Evolutionary conservation across 2,113 vertebrate species (phyloP), one percentile per base, ranked within the genome.

Genomic region (Terrapene triunguis): DNA sequence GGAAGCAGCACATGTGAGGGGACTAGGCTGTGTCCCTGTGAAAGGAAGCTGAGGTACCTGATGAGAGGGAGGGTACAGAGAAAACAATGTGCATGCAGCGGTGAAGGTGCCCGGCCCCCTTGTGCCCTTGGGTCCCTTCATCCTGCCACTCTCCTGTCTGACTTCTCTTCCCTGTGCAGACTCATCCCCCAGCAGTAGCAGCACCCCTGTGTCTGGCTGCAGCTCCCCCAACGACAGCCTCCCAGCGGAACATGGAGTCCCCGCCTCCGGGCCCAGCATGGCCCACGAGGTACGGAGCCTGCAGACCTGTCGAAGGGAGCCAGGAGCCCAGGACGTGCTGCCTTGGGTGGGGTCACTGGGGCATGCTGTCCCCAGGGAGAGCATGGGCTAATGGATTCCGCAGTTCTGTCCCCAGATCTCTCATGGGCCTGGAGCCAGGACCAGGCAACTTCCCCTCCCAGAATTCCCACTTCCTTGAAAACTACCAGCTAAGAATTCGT

Each of bases 191-290:
- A 99, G 99, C 95, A 99, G 99, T 88, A 99, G 99, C 96, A 99
- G 99, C 96, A 99, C 98, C 2, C 99, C 99, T 0, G 99, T 98
- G 1, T 99, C 99, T 0, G 99, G 99, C 69, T 98, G 99, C 98
- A 99, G 99, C 97, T 99, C 99, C 7, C 99, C 99, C 82, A 99
- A 99, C 6, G 99, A 99, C 98, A 99, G 99, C 87, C 98, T 99
- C n/a, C 97, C 98, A 2, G 93, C 98, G 0, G 99, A 99, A 59
- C 98, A 98, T 0, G 98, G 98, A 16, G 97, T 98, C 62, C 97
- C 98, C 42, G 97, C 99, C 0, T 6, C 97, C 0, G 53, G 95
- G 38, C 57, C 98, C 0, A 22, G 89, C 14, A 85, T 98, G 89
- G 82, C 98, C 62, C 98, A 98, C 0, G 99, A 99, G 99, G 99